These are phyloP conservation scores for Sphinx pinastri DNA, from an alignment of 2,888 invertebrate species.

Conservation along the genomic window DNA sequence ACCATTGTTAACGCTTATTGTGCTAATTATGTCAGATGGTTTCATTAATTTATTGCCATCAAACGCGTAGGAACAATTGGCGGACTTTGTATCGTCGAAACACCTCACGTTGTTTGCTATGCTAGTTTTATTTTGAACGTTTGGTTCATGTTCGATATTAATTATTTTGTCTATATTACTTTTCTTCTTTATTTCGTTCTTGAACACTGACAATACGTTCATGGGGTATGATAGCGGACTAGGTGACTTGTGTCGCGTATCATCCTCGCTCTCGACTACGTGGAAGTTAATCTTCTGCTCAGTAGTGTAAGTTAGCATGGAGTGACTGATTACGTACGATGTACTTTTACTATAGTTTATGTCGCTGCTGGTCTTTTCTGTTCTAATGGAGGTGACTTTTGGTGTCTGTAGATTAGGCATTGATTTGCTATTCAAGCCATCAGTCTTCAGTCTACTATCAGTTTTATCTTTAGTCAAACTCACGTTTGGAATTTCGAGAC, in stretches of 20 bases:
- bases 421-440: constrained; percentile 51
- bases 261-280: constrained; percentile 60
- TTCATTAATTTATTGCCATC: constrained; percentile 69
- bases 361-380: constrained; percentile 46
- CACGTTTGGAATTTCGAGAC: constrained; percentile 75
- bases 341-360: constrained; percentile 51
- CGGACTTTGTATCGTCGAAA: constrained; percentile 55
- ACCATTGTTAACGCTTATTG: constrained; percentile 66
- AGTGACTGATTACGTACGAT: constrained; percentile 68
- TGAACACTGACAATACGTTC: constrained; percentile 70
- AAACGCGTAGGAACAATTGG: constrained; percentile 59
- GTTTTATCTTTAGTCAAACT: constrained; percentile 65
- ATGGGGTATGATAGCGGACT: constrained; percentile 67
- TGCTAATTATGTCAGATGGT: constrained; percentile 76
- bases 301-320: constrained; percentile 73
- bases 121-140: constrained; percentile 41
- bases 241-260: constrained; percentile 49
- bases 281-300: constrained; percentile 73
- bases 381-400: constrained; percentile 46
- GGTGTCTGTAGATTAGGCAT: constrained; percentile 56
- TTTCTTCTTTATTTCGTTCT: constrained; percentile 57
- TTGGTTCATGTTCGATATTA: constrained; percentile 34
- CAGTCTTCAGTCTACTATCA: constrained; percentile 55
- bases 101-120: constrained; percentile 44
- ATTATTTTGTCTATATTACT: constrained; percentile 29